Conservation (phyloP, 35 echinoderm and acorn worm genomes). For the Ophiothrix spiculata region DNA sequence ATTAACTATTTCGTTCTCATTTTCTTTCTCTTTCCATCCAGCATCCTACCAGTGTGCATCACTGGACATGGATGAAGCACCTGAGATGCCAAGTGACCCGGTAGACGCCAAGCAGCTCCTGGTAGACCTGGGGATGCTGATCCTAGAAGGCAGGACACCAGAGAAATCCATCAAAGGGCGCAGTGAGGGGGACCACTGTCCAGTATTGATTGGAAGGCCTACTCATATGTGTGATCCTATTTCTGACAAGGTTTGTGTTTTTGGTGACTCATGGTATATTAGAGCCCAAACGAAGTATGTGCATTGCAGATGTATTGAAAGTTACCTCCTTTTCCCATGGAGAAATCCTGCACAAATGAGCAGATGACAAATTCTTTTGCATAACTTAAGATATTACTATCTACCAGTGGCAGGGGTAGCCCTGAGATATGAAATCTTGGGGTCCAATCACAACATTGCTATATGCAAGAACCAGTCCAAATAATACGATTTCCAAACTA, state of each 20-base stretch:
- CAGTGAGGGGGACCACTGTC: conserved; percentile 80
- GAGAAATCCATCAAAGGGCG: conserved; percentile 72
- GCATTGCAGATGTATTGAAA: too few relatives aligned
- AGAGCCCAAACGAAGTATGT: too few relatives aligned
- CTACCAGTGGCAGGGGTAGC: too few relatives aligned
- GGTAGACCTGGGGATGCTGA: conserved; percentile 71
- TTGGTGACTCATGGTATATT: background rate
- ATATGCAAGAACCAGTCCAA: too few relatives aligned
- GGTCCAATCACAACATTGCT: too few relatives aligned
- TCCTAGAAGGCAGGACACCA: conserved; percentile 73
- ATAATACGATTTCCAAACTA: too few relatives aligned
- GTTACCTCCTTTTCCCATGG: too few relatives aligned
- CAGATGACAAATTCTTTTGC: too few relatives aligned
- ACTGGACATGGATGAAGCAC: background rate
- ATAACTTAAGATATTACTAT: too few relatives aligned
- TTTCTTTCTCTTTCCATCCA: background rate
- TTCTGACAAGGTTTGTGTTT: background rate
- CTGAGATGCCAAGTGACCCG: background rate
- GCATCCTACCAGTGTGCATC: background rate
- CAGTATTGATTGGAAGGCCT: background rate
- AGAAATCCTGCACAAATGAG: too few relatives aligned
- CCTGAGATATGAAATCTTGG: too few relatives aligned
- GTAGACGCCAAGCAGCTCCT: conserved; percentile 63
- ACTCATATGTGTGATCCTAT: background rate
- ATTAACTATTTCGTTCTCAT: background rate